Evolutionary conservation across 2,888 invertebrate genomes (phyloP).

Genomic region (Drosophila prostipennis): DNA sequence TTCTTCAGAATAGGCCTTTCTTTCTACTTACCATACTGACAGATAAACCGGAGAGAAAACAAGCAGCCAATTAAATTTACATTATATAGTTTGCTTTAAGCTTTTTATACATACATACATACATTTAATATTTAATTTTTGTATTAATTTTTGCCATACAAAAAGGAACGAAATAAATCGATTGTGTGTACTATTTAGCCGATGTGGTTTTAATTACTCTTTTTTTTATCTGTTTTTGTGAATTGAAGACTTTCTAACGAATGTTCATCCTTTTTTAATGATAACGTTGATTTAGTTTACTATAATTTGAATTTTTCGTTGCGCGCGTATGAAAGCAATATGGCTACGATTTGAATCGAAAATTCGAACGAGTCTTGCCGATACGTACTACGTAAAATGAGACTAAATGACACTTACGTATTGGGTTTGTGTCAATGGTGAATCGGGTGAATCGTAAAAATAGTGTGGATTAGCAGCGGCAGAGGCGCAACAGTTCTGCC

Average conservation of each 20-base stretch:
- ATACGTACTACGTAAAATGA: no score
- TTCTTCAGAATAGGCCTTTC: conserved; percentile 17
- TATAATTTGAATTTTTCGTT: not conserved
- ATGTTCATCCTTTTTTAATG: not conserved
- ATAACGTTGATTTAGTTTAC: not conserved
- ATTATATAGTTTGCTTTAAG: conserved; percentile 73
- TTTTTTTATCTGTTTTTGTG: no score
- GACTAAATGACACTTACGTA: no score
- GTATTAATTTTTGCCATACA: conserved; percentile 78
- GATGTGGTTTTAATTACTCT: not conserved
- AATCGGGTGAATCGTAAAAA: no score
- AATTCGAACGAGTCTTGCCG: not conserved
- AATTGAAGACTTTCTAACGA: no score
- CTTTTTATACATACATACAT: conserved; percentile 76
- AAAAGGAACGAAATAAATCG: conserved; percentile 74
- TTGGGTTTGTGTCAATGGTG: no score
- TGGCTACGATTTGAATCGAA: not conserved
- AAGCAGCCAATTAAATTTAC: conserved; percentile 53
- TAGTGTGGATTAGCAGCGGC: no score
- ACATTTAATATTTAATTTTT: conserved; percentile 70
- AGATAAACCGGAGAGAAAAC: conserved; percentile 47
- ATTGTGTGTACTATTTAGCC: conserved; percentile 73
- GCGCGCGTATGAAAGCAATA: not conserved
- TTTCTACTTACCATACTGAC: conserved; percentile 35
- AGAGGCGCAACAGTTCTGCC: no score